Base-by-base conservation (phyloP, 2,113 vertebrate species). In the Cettia cetti region DNA sequence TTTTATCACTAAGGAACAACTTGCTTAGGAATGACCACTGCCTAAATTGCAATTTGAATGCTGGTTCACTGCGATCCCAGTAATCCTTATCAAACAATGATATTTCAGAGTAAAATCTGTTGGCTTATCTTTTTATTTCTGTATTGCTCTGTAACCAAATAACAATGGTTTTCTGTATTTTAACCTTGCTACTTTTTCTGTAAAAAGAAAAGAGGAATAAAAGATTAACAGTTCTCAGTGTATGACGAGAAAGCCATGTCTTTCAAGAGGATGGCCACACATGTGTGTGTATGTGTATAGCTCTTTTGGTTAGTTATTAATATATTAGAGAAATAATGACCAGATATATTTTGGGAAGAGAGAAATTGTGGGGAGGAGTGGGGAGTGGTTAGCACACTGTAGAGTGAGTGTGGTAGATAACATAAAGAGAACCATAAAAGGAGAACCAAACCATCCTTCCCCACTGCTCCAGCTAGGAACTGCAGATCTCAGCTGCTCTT, bases 321-420 rank as follows among this genome's bases (percentile, higher is more conserved):
- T 70, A 26, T 61, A 60, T 69, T 75, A 39, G 49, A 71, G 24
- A 68, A 70, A 61, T 39, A 65, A 44, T 40, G 15, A 44, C 16
- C 27, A 69, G 28, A 31, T 76, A 39, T 10, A 39, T 52, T 70
- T 82, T 93, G 35, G 35, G 22, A 74, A 80, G 45, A 84, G 72
- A 31, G 19, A n/a, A 6, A 4, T 19, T 63, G 5, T 82, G 28
- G 9, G 22, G 26, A 54, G 37, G 26, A 87, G 45, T 0, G 2
- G 11, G 24, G 22, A 52, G 13, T 52, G 13, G 22, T 49, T 11
- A 61, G 14, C 11, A 20, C 11, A 14, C 1, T 11, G 11, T n/a
- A 30, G 13, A 16, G 6, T 4, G 6, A 31, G 16, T 16, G 10
- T 82, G 10, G 12, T 61, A 10, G 5, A 22, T 53, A n/a, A 15